These are phyloP conservation scores for Temnothorax unifasciatus DNA, from an alignment of 2,888 invertebrate species.

Conservation along the genomic window DNA sequence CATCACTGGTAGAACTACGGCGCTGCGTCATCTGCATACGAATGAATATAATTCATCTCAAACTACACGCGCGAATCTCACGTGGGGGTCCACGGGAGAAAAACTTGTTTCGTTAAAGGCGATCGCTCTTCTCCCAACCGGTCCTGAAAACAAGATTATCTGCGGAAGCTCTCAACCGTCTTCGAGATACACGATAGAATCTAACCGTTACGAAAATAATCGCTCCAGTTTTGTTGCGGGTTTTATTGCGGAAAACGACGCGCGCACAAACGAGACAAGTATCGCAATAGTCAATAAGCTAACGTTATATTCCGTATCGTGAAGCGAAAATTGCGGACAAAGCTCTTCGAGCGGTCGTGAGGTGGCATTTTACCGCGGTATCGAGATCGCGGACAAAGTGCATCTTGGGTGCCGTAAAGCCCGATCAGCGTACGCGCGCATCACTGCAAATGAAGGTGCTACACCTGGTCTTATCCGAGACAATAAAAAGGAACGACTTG, in stretches of 20 bases:
- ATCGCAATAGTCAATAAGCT: conserved; percentile 6
- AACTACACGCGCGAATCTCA: conserved; percentile 22
- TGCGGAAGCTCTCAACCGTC: conserved; percentile 52
- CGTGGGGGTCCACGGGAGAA: conserved; percentile 61
- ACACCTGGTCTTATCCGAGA: conserved; percentile 71
- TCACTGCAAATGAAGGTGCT: conserved; percentile 70
- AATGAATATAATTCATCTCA: conserved; percentile 29
- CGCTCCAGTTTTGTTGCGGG: background rate
- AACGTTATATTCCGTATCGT: conserved; percentile 4
- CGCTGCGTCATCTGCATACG: conserved; percentile 7
- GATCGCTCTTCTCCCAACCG: conserved; percentile 48
- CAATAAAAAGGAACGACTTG: conserved; percentile 76
- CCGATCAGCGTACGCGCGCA: conserved; percentile 69
- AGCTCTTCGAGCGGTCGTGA: background rate
- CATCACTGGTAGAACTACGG: background rate
- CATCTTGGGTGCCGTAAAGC: conserved; percentile 64
- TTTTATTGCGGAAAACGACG: background rate
- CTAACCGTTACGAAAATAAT: conserved; percentile 16
- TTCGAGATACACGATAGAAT: conserved; percentile 23
- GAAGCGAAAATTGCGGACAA: conserved; percentile 26
- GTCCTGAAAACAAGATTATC: conserved; percentile 39
- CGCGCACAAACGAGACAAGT: background rate
- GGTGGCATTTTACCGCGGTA: conserved; percentile 7
- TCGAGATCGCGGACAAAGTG: conserved; percentile 49
- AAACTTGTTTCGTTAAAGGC: conserved; percentile 67